Evolutionary conservation across 2,797 vertebrate species (phyloP), one percentile per base, ranked within the genome.

Genomic region (Menidia menidia): DNA sequence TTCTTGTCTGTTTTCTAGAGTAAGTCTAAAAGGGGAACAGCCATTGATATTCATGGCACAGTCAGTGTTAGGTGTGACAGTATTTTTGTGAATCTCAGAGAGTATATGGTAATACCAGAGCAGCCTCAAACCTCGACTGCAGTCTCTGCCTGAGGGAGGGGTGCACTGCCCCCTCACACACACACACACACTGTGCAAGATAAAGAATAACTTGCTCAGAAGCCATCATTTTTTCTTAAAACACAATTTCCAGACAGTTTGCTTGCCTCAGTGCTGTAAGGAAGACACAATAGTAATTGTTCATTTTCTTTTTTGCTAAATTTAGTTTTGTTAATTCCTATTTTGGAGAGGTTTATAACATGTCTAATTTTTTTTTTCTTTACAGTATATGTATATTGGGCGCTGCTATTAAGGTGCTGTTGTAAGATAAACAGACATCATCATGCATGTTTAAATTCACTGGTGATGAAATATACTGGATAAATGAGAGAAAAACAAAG

Each of bases 41-140:
- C 76, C 87, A 92, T 92, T 92, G 89, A 88, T 92, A 93, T 93
- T 93, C 91, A 90, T 88, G 78, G 80, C 81, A 83, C 88, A 88
- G 75, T 60, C 69, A 48, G 88, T 80, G 81, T 83, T 87, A 90
- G 85, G 84, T 90, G 88, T 92, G 89, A 92, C 83, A 89, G 88
- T 88, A 80, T 82, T 90, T 88, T 76, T 85, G 81, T 85, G 86
- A 85, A 89, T 88, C 75, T 88, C 70, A 81, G 82, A 84, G 87
- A 87, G 87, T 85, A 77, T 86, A 87, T 88, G 82, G 83, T 89
- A 91, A 88, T 88, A 82, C 84, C 79, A 81, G 74, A 84, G 81
- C 80, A 78, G 83, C 81, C 78, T 89, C 78, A 74, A 89, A 90
- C 81, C 82, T 87, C 81, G 84, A 78, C 85, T 84, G 79, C 82